Evolutionary conservation across 2,797 vertebrate species (phyloP).

Genomic region (Syngnathus rostellatus): DNA sequence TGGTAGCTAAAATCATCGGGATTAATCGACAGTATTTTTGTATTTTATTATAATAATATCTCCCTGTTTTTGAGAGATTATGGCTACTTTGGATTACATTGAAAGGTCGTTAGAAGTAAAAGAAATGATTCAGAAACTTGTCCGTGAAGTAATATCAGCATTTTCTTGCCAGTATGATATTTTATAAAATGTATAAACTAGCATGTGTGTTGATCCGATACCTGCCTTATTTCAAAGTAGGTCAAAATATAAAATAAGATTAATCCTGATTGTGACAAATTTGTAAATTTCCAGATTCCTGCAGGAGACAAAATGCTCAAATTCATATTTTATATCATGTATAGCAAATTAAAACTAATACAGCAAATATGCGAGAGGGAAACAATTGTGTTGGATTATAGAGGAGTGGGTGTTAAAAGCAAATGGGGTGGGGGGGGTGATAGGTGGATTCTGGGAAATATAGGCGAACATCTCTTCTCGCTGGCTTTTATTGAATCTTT

Average conservation of each 20-base stretch:
- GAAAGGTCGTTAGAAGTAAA: background rate
- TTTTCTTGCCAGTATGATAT: background rate
- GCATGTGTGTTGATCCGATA: no score
- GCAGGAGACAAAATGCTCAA: slow-evolving; percentile 61
- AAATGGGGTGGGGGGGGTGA: slow-evolving; percentile 19
- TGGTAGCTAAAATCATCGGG: slow-evolving; percentile 11
- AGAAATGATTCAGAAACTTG: background rate
- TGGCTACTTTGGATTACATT: background rate
- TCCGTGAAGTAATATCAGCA: background rate
- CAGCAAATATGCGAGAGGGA: slow-evolving; percentile 70
- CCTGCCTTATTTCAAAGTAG: no score
- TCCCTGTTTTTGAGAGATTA: background rate
- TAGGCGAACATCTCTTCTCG: slow-evolving; percentile 46
- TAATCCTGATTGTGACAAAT: background rate
- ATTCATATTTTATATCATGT: slow-evolving; percentile 79
- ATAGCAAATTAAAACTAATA: slow-evolving; percentile 85
- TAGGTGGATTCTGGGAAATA: slow-evolving; percentile 13
- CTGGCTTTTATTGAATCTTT: slow-evolving; percentile 23
- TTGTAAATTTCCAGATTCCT: slow-evolving; percentile 35
- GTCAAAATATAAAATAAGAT: background rate
- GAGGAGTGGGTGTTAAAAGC: slow-evolving; percentile 50
- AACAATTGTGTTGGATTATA: slow-evolving; percentile 36
- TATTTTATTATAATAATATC: background rate
- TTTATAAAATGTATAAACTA: no score
- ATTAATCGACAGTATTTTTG: slow-evolving; percentile 14